Evolutionary conservation across 2,888 invertebrate genomes (phyloP), one percentile per base, ranked within the genome.

Genomic region (Ypsolopha scabrella): DNA sequence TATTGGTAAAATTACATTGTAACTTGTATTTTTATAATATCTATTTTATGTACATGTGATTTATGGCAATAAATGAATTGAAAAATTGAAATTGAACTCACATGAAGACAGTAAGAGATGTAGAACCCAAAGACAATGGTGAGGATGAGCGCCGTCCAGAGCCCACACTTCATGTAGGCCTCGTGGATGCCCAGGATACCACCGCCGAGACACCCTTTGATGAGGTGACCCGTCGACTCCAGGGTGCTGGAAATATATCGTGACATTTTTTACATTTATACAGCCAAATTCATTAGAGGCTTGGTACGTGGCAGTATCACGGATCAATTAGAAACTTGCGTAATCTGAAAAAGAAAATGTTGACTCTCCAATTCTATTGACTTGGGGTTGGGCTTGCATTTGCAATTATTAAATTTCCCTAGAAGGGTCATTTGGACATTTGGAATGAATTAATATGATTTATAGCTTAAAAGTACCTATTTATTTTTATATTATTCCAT

Each of bases 141-240:
- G 6, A 75, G 57, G 0, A 74, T 51, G 0, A 83, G 48, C 0
- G 80, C 67, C 0, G 79, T 77, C 82, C 82, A 85, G 0, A 86
- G 65, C 0, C 85, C 85, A 33, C 72, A 68, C 39, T 82, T 80
- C 80, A 75, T 80, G 52, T 70, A 85, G 0, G 83, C 83, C 51
- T 82, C 83, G 53, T 82, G 85, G n/a, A 83, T 77, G 1, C 82
- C 82, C 35, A 86, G 60, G 9, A 86, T 75, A 0, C 85, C 85
- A 0, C 80, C 82, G 0, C 85, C 85, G 0, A 86, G 68, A 51
- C 83, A 83, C 33, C 83, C 83, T 57, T 85, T 85, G 52, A 85
- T 69, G 13, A 83, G 60, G 51, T 83, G 82, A 0, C 78, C 82
- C 0, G 68, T 77, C 1, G 83, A 78, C 57, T 83, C 85, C 41